Base-by-base conservation (phyloP, 2,113 vertebrate species). In the human region DNA sequence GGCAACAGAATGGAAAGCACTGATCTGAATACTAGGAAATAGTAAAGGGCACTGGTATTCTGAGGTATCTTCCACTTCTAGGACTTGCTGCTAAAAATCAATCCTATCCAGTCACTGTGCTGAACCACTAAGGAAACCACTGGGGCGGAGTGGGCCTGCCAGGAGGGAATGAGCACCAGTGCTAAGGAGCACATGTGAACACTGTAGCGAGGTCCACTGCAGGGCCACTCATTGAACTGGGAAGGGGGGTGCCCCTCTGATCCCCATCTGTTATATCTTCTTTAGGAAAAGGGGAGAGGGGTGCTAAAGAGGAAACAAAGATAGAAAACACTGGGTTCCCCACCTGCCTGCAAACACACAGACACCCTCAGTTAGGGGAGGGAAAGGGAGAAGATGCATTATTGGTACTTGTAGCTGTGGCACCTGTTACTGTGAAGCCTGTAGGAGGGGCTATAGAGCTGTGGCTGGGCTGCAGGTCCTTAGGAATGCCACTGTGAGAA, bases 391-490 rank as follows among this genome's bases (percentile, higher is more conserved):
- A 98, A 0, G 99, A 99, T 98, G 98, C 98, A 8, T 99, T 99
- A 98, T 99, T 99, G 99, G 99, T 99, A 99, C 99, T 99, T 96
- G 99, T 99, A 98, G 99, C 99, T 82, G 99, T 99, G 99, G 99
- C 99, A 99, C 99, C 99, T 96, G 99, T 99, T 92, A 99, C 99
- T 89, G 99, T 98, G 97, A 99, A 99, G 98, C 99, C 99, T 94
- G 99, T 99, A 43, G 99, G 99, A 97, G 99, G 99, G 66, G 99
- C 99, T 96, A 99, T 99, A 83, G 99, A 99, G 98, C 99, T 99
- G 99, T 99, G 99, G 99, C 99, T 99, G 98, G 99, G 99, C 99
- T 99, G 99, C 98, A 99, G 99, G 98, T 99, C 99, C 99, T 99
- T 99, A 84, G 99, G 99, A 98, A 99, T 99, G 98, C 99, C 99